Base-by-base conservation (phyloP, 1,140 invertebrate genomes). In the Heliconius hewitsoni region DNA sequence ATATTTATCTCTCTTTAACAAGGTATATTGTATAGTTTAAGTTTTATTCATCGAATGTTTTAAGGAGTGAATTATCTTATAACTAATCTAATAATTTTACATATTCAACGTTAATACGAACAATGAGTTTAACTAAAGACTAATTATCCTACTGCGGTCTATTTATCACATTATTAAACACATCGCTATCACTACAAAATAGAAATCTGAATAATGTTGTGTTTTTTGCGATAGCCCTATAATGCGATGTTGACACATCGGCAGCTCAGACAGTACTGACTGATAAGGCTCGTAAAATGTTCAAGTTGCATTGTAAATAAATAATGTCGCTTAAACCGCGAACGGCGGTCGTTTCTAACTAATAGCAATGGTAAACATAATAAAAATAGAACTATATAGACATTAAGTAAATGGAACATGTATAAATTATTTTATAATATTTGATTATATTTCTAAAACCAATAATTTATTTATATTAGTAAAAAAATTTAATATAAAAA, bases 281-380 rank as follows among this genome's bases (percentile, higher is more conserved):
- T 42, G 71, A 72, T 72, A 72, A 72, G 71, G 34, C 71, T 72
- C 37, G 37, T 72, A 66, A 66, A 66, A 66, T 66, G 60, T 30
- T 66, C 27, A 19, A 57, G 60, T 30, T 30, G 27, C 60, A 66
- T 66, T 66, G 60, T 66, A 66, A 66, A 66, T 66, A 66, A 66
- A 66, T 66, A 66, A 66, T 66, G 60, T 18, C 11, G 27, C 27
- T 27, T 66, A 66, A 66, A 66, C 27, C 60, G 60, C 27, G 60
- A 66, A 66, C 27, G 23, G 27, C 27, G 3, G 13, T n/a, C 55
- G 55, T 57, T 52, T 23, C n/a, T 60, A 60, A 0, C 8, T 60
- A 27, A 2, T n/a, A 57, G n/a, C 19, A 57, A 23, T 60, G n/a
- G 6, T n/a, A 9, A 8, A 66, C 27, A 30, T 30, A 27, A 66